Base-by-base conservation (phyloP, 2,797 vertebrate genomes). In the Carapus acus region DNA sequence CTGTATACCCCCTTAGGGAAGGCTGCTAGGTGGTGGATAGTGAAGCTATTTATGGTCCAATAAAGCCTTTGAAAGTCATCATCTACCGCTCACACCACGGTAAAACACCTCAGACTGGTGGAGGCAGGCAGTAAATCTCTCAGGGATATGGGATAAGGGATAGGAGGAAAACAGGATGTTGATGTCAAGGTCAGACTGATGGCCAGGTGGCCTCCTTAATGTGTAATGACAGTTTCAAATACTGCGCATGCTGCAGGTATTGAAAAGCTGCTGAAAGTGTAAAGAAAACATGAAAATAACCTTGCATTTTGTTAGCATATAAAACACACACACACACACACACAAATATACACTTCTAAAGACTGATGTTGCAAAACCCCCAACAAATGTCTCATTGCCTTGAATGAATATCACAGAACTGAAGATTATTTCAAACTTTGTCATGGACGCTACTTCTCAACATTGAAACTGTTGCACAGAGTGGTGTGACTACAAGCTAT, bases 41-140 rank as follows among this genome's bases (percentile, higher is more conserved):
- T 55, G 54, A 58, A 54, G 46, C 61, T 52, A 57, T 71, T 74
- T 69, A 65, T 65, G 51, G 64, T 34, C 49, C 60, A 66, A 77
- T 78, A 73, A 78, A 76, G 49, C 2, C 62, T 65, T 45, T 67
- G 74, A 71, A 74, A 76, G 78, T 65, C 68, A 69, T 71, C 48
- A 60, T 68, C 3, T 2, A 43, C 50, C 53, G 44, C 48, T 53
- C 49, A 53, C 49, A 31, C 54, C 34, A 23, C 49, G 60, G 55
- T 41, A 48, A 63, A 67, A 67, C 15, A n/a, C 24, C 54, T 24
- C 44, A 37, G 40, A 54, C 61, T 54, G 33, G 37, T 52, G 62
- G 49, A 65, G 33, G 37, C 43, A 53, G 40, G 51, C 38, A 18
- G 34, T 69, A 74, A 75, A 76, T 19, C 54, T 46, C 40, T 20